Evolutionary conservation across 2,113 vertebrate genomes (phyloP).

Genomic region (Cnemophilus loriae): DNA sequence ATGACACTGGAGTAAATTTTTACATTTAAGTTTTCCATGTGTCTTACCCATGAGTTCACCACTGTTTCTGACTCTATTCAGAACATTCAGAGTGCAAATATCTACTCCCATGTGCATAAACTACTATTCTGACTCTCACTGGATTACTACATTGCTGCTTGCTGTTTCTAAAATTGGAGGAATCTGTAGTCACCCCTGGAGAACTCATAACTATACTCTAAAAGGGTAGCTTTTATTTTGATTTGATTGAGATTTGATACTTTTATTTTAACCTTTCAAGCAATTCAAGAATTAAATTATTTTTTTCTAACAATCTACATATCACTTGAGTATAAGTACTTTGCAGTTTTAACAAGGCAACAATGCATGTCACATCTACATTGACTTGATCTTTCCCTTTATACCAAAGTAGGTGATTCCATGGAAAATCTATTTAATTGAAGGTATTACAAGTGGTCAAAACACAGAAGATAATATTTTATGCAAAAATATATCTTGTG

Average conservation of each 20-base stretch:
- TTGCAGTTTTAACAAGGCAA: neutral
- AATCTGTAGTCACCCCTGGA: neutral
- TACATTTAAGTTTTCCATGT: neutral
- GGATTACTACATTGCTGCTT: neutral
- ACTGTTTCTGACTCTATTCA: neutral
- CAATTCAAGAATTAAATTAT: neutral
- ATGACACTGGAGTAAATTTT: neutral
- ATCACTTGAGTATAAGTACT: neutral
- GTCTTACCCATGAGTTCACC: neutral
- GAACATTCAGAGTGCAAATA: neutral
- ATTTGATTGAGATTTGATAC: neutral
- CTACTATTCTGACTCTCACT: neutral
- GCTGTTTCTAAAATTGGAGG: neutral
- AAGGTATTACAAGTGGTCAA: neutral
- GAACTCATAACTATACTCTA: accelerated
- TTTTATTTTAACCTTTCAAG: neutral
- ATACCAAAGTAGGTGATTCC: neutral
- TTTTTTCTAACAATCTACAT: neutral
- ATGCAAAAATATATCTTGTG: neutral
- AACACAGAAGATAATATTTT: neutral
- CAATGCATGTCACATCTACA: neutral
- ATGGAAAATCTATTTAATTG: neutral
- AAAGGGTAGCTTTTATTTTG: neutral
- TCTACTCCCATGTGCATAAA: neutral
- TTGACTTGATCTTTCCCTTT: neutral